Conservation (phyloP, 64 coral and sea anemone species). For the Astreopora myriophthalma region DNA sequence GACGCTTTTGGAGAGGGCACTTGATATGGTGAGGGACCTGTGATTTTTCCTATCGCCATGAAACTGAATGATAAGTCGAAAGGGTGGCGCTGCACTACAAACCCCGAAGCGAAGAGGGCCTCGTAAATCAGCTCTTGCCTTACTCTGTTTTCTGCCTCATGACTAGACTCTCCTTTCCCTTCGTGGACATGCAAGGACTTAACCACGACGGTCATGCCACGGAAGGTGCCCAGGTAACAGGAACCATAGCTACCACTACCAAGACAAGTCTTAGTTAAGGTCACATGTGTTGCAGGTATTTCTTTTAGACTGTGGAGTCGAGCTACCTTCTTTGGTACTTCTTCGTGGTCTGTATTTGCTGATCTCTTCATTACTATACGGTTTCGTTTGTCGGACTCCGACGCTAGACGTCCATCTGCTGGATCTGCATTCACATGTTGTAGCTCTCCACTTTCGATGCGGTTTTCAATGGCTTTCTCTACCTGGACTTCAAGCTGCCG, state of each 20-base stretch:
- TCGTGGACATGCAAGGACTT: not conserved
- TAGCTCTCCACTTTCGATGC: not conserved
- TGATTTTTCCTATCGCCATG: conserved; percentile 1
- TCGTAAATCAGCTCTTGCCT: conserved; percentile 40
- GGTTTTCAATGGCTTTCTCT: not conserved
- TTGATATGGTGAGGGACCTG: not conserved
- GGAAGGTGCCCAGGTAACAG: conserved; percentile 15
- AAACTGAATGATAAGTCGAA: conserved; percentile 41
- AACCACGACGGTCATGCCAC: conserved; percentile 8
- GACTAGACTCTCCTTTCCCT: not conserved
- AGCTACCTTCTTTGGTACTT: not conserved
- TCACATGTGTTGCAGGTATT: not conserved
- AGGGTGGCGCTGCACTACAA: conserved; percentile 16
- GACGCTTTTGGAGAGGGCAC: not conserved
- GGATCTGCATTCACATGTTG: not conserved
- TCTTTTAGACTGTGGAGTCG: not conserved
- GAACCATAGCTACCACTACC: conserved; percentile 11
- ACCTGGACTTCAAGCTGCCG: not conserved
- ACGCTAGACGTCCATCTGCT: not conserved
- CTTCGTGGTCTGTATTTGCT: not conserved
- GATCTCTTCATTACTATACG: not conserved
- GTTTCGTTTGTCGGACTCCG: not conserved
- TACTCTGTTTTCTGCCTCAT: not conserved
- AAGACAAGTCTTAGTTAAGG: not conserved
- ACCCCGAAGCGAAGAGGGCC: conserved; percentile 31